Conservation (phyloP, 2,888 invertebrate species). For the Aleiodes alternator region DNA sequence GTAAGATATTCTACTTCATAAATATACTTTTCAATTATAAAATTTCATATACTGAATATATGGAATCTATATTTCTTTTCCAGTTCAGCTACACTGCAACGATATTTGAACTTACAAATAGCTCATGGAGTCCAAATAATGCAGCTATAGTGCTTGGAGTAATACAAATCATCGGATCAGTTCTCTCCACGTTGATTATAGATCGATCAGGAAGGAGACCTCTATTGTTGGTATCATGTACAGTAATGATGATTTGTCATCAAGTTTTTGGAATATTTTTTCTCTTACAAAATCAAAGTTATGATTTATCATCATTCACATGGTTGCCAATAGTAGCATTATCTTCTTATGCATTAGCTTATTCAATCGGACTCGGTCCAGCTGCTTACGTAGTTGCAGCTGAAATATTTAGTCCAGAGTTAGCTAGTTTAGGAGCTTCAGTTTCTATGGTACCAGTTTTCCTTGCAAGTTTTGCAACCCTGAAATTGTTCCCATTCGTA, state of each 20-base stretch:
- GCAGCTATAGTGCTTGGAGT: constrained; percentile 80
- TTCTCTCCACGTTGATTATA: constrained; percentile 75
- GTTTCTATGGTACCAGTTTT: constrained; percentile 62
- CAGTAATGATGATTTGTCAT: constrained; percentile 69
- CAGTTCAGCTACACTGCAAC: constrained; percentile 77
- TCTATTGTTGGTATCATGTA: constrained; percentile 75
- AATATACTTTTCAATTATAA: background rate
- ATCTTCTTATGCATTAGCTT: constrained; percentile 77
- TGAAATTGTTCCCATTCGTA: constrained; percentile 64
- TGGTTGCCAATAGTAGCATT: constrained; percentile 77
- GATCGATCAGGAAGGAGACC: constrained; percentile 80
- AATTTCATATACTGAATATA: constrained; percentile 4
- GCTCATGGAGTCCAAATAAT: constrained; percentile 75
- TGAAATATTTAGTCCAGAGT: constrained; percentile 75
- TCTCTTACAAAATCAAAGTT: constrained; percentile 25
- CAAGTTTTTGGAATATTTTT: constrained; percentile 65
- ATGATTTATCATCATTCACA: constrained; percentile 68
- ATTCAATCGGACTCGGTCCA: constrained; percentile 77
- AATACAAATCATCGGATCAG: constrained; percentile 77
- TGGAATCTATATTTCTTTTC: constrained; percentile 57
- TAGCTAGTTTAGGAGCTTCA: constrained; percentile 62
- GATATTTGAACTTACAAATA: constrained; percentile 78
- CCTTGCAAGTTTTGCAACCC: constrained; percentile 63
- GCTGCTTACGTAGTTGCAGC: constrained; percentile 77
- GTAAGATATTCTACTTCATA: constrained; percentile 58